Conservation (phyloP, 2,113 vertebrate species). For the Phainopepla nitens region DNA sequence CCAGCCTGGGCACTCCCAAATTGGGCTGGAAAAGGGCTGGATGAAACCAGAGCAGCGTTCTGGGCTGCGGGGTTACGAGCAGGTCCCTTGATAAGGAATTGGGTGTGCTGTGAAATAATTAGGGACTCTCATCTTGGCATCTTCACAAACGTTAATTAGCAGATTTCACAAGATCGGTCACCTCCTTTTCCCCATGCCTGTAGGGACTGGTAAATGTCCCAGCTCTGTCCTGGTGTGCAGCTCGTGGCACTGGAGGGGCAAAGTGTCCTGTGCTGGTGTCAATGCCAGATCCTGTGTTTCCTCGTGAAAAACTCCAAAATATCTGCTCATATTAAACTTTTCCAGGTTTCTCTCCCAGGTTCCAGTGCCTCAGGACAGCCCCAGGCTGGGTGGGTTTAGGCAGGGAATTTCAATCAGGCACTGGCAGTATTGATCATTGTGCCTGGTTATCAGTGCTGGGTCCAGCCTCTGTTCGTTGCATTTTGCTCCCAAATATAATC, state of each 20-base stretch:
- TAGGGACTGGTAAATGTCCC: background rate
- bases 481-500: accelerated
- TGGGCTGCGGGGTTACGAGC: background rate
- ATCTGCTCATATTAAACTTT: background rate
- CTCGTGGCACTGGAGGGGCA: background rate
- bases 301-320: background rate
- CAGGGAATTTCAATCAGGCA: background rate
- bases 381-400: background rate
- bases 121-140: background rate
- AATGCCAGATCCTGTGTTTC: background rate
- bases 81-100: background rate
- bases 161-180: background rate
- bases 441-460: background rate
- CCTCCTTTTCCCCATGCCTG: background rate
- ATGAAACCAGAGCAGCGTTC: accelerated
- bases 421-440: background rate
- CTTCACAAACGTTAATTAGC: background rate
- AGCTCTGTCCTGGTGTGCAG: background rate
- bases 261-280: background rate
- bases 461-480: background rate
- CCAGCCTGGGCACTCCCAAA: background rate
- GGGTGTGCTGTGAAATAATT: background rate
- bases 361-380: background rate
- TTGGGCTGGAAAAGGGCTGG: background rate
- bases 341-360: background rate